Evolutionary conservation across 2,113 vertebrate genomes (phyloP), one percentile per base, ranked within the genome.

Genomic region (Tautogolabrus adspersus): DNA sequence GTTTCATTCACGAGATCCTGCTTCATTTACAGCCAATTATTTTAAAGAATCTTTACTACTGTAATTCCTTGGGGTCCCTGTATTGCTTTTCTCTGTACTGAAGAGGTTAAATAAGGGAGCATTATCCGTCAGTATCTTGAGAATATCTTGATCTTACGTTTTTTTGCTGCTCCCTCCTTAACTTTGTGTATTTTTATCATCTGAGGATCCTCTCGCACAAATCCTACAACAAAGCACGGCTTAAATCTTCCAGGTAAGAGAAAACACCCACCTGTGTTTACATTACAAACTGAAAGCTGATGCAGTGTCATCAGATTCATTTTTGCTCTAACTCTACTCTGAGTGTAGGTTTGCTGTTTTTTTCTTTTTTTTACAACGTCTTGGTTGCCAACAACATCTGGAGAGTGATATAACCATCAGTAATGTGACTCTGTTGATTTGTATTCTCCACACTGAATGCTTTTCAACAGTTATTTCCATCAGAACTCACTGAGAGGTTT

Each of bases 401-500:
- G 5, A 15, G 13, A 47, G 46, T 18, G 4, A 7, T 6, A 18
- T 19, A 49, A 49, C 47, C 47, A 0, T 19, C 16, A 19, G 47
- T 47, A 37, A 49, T 15, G 49, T 15, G 47, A 11, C 44, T 44
- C 3, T 26, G 1, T 30, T 52, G 15, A 58, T 16, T 56, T 3
- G 18, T 8, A 19, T 23, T 42, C 16, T 37, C 16, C 54, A 61
- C 30, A 15, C 10, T 10, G 42, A 13, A 8, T 15, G 5, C 21
- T 30, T 51, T 26, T 55, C 49, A 22, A 16, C 19, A 2, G 8
- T 49, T 6, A 15, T 49, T 59, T 40, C 16, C 13, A 15, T 15
- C 46, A 18, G 16, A 40, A 97, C 97, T 98, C 92, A 99, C 98
- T 96, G 89, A 98, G 97, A 0, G 98, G 97, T 56, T 97, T 99